Base-by-base conservation (phyloP, 2,113 vertebrate genomes). In the Synodontis membranacea region DNA sequence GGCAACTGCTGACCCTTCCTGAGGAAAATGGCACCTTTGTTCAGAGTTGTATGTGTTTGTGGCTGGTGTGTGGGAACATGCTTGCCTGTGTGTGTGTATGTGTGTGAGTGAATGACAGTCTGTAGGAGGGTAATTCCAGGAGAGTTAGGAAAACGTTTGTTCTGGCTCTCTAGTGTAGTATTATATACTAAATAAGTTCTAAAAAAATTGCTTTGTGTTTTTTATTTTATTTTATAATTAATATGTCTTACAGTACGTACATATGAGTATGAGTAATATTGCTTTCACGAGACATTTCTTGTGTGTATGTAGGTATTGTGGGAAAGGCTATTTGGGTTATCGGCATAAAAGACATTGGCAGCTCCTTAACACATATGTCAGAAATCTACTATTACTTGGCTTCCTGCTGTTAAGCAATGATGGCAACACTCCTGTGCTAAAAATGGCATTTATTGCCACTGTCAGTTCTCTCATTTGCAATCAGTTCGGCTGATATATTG, bases 21-120 rank as follows among this genome's bases (percentile, higher is more conserved):
- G 93, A 93, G 92, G 92, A 95, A 95, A 96, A 96, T 94, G 93
- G 92, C 92, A 95, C 94, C 94, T 96, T 96, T 96, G 95, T 96
- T 95, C 93, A 79, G 91, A 94, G 92, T 92, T 95, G 93, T 78
- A 90, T 92, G 91, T 94, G 92, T 94, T 89, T 94, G 91, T 93
- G 92, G 42, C 87, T 88, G 88, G 46, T 78, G 74, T 78, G 74
- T 78, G 74, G 91, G 86, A 75, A 75, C 42, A 42, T 48, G 25
- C 21, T n/a, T 75, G 42, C 0, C 3, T 74, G 21, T 44, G 44
- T 37, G 54, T 64, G 86, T 76, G 86, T 31, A 42, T 64, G 54
- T 76, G 86, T 64, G 79, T 62, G 79, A 44, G 48, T 58, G 80
- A 52, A 62, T 52, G 86, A 48, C 58, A 75, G 86, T 83, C 52